Evolutionary conservation across 2,888 invertebrate species (phyloP), one percentile per base, ranked within the genome.

Genomic region (Mesoligia furuncula): DNA sequence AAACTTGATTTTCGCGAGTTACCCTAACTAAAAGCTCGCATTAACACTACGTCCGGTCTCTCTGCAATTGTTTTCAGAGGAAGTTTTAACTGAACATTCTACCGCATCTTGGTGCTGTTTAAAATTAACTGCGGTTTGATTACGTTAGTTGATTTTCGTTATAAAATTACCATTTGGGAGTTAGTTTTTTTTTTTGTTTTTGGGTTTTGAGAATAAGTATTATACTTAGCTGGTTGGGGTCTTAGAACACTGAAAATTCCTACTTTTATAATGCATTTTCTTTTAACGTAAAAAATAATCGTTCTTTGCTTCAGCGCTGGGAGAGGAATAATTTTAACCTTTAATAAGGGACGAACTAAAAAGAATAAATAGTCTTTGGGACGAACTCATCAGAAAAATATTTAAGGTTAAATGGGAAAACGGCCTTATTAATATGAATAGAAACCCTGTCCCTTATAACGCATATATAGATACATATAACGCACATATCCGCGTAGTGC

Each of bases 261-360:
- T 27, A 66, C n/a, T 27, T 31, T 48, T 48, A 9, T 24, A n/a
- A 59, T 51, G 45, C 6, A 39, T 54, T 24, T 27, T 27, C 5
- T 31, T 64, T 0, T 36, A 45, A 66, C 1, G 24, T 45, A 45
- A 17, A 61, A 81, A 42, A 27, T 0, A 54, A 36, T 24, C 9
- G 17, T 57, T 51, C 45, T 24, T 20, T 61, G 48, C 7, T 45
- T 65, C 42, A 36, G 36, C n/a, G 39, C 11, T 61, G n/a, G 39
- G 36, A 20, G 39, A 24, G 61, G 13, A 48, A 20, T 65, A 62
- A 27, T 51, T 57, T 75, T 17, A 48, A 42, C 51, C 24, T 36
- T 57, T 20, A 69, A 75, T 85, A 85, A 69, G 76, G 69, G 85
- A 83, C 85, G 82, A 68, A 57, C 54, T 6, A 36, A 36, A 36